Conservation (phyloP, 2,113 vertebrate species). For the Ciconia stormi region DNA sequence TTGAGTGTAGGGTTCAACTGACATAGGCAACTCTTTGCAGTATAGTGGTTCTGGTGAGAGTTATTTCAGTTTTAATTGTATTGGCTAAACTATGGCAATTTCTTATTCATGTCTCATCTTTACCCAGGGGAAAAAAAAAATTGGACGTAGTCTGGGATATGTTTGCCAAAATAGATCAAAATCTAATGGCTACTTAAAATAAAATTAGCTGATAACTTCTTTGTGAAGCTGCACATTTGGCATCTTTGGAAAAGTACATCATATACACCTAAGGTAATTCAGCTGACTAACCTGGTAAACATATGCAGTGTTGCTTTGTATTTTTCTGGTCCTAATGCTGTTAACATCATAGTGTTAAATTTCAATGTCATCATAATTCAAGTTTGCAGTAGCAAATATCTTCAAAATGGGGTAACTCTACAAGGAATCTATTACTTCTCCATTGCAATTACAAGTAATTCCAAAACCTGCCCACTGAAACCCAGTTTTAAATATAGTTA, state of each 20-base stretch:
- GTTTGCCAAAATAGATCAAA: not conserved
- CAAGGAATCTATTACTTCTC: not conserved
- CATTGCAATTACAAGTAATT: not conserved
- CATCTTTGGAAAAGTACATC: not conserved
- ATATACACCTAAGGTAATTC: not conserved
- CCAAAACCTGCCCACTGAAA: not conserved
- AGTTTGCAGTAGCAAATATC: not conserved
- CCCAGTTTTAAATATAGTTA: not conserved
- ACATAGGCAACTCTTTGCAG: not conserved
- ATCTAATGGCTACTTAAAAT: not conserved
- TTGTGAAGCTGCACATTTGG: not conserved
- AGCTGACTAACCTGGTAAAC: not conserved
- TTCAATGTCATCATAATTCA: not conserved
- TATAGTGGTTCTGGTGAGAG: not conserved
- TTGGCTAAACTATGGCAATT: not conserved
- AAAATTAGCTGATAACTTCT: not conserved
- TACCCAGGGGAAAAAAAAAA: not conserved
- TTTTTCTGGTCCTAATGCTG: not conserved
- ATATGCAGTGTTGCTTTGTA: not conserved
- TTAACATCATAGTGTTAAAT: not conserved
- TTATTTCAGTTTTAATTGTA: not conserved
- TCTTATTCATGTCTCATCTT: not conserved
- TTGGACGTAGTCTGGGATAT: not conserved
- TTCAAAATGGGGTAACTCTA: not conserved
- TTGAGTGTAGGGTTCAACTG: not conserved